Percentiles rank a stretch among this genome's conserved stretches.
These are phyloP conservation scores for Laothoe populi DNA, from an alignment of 2,888 invertebrate species.

Conservation along the genomic window DNA sequence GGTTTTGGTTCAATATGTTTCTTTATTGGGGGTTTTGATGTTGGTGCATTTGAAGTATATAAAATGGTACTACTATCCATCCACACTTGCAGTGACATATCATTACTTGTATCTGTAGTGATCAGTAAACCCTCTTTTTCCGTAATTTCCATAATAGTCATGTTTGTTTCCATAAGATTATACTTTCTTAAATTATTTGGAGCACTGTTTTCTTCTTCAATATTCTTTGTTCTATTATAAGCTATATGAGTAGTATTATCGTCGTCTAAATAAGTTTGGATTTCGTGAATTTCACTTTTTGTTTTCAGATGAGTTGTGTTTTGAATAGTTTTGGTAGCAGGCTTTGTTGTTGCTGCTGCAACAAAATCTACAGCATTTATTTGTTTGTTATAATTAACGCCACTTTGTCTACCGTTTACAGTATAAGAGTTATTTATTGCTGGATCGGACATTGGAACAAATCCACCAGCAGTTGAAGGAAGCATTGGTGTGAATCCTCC, in stretches of 20 bases:
- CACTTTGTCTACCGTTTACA: slow-evolving; percentile 46
- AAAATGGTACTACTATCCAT: slow-evolving; percentile 68
- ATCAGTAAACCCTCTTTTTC: slow-evolving; percentile 75
- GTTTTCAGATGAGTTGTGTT: slow-evolving; percentile 70
- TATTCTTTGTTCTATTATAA: slow-evolving; percentile 75
- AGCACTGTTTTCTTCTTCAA: slow-evolving; percentile 71
- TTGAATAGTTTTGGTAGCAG: slow-evolving; percentile 54
- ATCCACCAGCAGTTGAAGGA: slow-evolving; percentile 89
- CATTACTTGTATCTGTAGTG: slow-evolving; percentile 76
- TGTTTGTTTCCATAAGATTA: slow-evolving; percentile 75
- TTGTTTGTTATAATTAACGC: slow-evolving; percentile 50
- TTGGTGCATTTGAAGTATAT: slow-evolving; percentile 54
- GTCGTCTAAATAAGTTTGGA: slow-evolving; percentile 70
- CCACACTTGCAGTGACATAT: slow-evolving; percentile 74
- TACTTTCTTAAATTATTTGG: slow-evolving; percentile 71
- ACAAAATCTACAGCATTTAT: slow-evolving; percentile 52
- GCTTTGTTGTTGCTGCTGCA: slow-evolving; percentile 52
- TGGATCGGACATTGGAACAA: slow-evolving; percentile 86
- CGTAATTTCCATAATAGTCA: slow-evolving; percentile 73
- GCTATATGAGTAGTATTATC: slow-evolving; percentile 73
- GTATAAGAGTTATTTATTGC: slow-evolving; percentile 55
- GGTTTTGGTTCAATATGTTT: slow-evolving; percentile 68
- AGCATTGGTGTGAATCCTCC: slow-evolving; percentile 92
- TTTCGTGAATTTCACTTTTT: slow-evolving; percentile 76
- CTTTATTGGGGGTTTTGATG: slow-evolving; percentile 61